Evolutionary conservation across 2,113 vertebrate genomes (phyloP).

Genomic region (Triplophysa dalaica): DNA sequence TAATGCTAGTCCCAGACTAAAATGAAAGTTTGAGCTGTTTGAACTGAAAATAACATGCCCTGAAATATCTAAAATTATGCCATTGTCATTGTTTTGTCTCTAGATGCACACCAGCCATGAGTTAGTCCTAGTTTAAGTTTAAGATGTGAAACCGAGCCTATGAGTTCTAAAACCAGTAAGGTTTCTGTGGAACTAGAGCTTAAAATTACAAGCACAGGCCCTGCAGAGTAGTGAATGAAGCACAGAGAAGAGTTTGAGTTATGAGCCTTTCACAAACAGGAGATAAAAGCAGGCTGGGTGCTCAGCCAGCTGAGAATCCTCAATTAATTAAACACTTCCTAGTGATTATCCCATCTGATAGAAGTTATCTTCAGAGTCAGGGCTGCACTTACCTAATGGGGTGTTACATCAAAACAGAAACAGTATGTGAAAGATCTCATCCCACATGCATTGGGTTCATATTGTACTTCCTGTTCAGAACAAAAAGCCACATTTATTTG

Average conservation of each 20-base stretch:
- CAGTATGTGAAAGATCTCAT: neutral
- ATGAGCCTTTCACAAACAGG: slow-evolving; percentile 36
- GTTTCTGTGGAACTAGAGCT: neutral
- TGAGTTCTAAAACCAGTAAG: neutral
- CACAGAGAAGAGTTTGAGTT: slow-evolving; percentile 34
- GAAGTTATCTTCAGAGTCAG: slow-evolving; percentile 39
- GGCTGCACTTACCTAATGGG: slow-evolving; percentile 5
- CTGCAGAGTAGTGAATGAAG: slow-evolving; percentile 13
- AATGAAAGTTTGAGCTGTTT: too few species aligned
- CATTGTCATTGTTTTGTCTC: too few species aligned
- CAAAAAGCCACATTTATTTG: neutral
- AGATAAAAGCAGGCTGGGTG: slow-evolving; percentile 41
- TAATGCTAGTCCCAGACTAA: too few species aligned
- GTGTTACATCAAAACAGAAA: slow-evolving; percentile 11
- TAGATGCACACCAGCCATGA: too few species aligned
- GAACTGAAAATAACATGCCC: too few species aligned
- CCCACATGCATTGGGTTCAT: neutral
- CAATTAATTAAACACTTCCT: slow-evolving; percentile 48
- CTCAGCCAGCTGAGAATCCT: slow-evolving; percentile 34
- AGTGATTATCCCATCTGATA: slow-evolving; percentile 44
- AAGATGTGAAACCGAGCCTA: too few species aligned
- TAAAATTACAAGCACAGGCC: neutral
- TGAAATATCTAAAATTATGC: too few species aligned
- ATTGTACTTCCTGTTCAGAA: neutral
- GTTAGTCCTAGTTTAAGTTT: too few species aligned